Conservation (phyloP, 2,113 vertebrate genomes). For the Tenebrosternarchus preto region DNA sequence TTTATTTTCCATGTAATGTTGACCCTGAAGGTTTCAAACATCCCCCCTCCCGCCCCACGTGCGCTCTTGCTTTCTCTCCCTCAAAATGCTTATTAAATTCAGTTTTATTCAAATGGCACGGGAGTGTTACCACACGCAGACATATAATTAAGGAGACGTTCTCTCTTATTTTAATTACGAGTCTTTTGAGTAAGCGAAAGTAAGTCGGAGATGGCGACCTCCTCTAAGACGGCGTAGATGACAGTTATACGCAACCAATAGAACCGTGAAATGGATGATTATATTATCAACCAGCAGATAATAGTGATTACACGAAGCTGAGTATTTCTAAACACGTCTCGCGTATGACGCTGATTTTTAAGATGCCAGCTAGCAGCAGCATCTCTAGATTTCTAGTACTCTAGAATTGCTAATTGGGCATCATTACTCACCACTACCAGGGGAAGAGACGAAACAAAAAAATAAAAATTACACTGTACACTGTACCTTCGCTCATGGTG, state of each 20-base stretch:
- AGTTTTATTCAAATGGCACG: slow-evolving; percentile 62
- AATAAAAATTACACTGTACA: no score
- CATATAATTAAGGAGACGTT: slow-evolving; percentile 52
- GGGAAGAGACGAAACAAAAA: no score
- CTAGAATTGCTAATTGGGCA: no score
- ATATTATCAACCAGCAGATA: slow-evolving; percentile 32
- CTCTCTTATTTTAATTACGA: slow-evolving; percentile 49
- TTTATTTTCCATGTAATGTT: slow-evolving; percentile 62
- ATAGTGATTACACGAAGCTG: slow-evolving; percentile 29
- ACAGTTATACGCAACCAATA: slow-evolving; percentile 15
- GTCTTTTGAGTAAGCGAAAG: slow-evolving; percentile 30
- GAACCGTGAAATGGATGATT: slow-evolving; percentile 24
- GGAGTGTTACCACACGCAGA: slow-evolving; percentile 40
- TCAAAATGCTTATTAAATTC: slow-evolving; percentile 61
- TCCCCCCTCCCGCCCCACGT: slow-evolving; percentile 33
- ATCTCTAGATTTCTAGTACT: no score
- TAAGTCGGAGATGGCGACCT: slow-evolving; percentile 18
- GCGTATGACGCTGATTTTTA: not conserved
- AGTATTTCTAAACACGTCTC: slow-evolving; percentile 31
- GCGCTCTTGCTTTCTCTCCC: slow-evolving; percentile 28
- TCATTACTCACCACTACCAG: no score
- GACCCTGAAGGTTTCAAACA: slow-evolving; percentile 55
- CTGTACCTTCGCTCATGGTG: no score
- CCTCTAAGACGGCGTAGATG: slow-evolving; percentile 27
- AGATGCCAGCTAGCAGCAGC: not conserved